These are phyloP conservation scores for Trachelus troglodyta DNA, from an alignment of 2,888 invertebrate genomes.

Conservation along the genomic window DNA sequence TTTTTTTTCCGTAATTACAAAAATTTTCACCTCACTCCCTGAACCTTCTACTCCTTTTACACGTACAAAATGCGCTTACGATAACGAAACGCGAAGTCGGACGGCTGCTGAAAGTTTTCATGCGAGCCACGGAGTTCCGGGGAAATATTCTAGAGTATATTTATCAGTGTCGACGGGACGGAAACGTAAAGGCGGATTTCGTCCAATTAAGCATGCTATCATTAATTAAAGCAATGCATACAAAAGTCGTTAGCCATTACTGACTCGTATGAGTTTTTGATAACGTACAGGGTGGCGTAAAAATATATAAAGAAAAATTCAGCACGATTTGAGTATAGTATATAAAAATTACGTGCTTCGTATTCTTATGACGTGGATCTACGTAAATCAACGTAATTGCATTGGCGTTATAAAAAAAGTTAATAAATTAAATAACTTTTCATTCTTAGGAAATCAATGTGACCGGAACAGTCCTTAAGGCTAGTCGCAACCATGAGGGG, in stretches of 20 bases:
- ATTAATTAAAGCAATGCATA: not conserved
- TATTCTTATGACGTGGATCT: too few species aligned
- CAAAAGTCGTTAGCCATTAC: not conserved
- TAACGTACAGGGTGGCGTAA: not conserved
- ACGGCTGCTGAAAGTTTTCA: not conserved
- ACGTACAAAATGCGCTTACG: too few species aligned
- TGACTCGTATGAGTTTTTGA: not conserved
- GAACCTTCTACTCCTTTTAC: too few species aligned
- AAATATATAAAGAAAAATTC: too few species aligned
- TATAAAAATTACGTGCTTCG: too few species aligned
- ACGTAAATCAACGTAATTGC: too few species aligned
- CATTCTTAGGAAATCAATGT: not conserved
- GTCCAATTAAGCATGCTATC: not conserved
- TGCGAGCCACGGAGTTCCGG: not conserved
- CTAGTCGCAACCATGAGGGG: constrained; percentile 44
- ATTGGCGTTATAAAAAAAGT: too few species aligned
- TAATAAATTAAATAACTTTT: not conserved
- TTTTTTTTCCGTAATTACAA: not conserved
- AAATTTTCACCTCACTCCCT: not conserved
- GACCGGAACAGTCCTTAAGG: not conserved
- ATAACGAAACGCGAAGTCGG: not conserved
- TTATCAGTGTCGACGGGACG: not conserved
- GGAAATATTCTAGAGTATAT: not conserved
- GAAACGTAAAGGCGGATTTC: not conserved
- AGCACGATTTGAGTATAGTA: too few species aligned